Evolutionary conservation across 1,140 invertebrate genomes (phyloP).

Genomic region (Drosophila melanogaster): DNA sequence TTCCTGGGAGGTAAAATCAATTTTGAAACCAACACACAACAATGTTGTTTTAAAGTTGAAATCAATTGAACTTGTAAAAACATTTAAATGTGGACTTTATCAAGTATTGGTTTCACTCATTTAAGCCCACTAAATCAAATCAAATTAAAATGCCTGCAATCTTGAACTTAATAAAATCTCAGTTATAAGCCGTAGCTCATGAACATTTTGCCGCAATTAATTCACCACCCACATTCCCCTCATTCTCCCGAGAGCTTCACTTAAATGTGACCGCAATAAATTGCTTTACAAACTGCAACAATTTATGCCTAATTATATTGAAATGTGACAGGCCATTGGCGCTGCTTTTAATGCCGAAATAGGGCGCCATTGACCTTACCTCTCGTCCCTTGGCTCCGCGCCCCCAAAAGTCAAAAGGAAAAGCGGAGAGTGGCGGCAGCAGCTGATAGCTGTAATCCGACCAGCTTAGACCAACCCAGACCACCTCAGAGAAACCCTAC

Average conservation of each 20-base stretch:
- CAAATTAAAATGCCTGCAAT: too few species aligned
- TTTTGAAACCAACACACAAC: not conserved
- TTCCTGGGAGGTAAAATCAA: not conserved
- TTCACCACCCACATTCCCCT: not conserved
- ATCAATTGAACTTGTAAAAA: too few species aligned
- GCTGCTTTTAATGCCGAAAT: conserved; percentile 3
- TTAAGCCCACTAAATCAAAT: too few species aligned
- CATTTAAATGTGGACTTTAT: not conserved
- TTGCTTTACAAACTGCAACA: conserved; percentile 37
- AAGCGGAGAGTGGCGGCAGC: conserved; percentile 7
- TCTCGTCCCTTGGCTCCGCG: too few species aligned
- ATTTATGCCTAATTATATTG: conserved; percentile 51
- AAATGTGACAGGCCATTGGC: conserved; percentile 41
- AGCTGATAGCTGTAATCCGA: conserved; percentile 33
- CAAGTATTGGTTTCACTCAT: too few species aligned
- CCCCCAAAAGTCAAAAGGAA: not conserved
- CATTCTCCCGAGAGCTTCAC: not conserved
- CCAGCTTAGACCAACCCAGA: conserved; percentile 17
- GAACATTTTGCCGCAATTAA: conserved; percentile 26
- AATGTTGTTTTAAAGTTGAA: not conserved
- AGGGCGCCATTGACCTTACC: conserved; percentile 25
- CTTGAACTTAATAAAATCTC: conserved; percentile 8
- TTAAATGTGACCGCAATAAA: conserved; percentile 13
- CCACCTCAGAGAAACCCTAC: conserved; percentile 18
- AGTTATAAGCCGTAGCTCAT: not conserved